Evolutionary conservation across 1,140 invertebrate species (phyloP).

Genomic region (Drosophila tropicalis): DNA sequence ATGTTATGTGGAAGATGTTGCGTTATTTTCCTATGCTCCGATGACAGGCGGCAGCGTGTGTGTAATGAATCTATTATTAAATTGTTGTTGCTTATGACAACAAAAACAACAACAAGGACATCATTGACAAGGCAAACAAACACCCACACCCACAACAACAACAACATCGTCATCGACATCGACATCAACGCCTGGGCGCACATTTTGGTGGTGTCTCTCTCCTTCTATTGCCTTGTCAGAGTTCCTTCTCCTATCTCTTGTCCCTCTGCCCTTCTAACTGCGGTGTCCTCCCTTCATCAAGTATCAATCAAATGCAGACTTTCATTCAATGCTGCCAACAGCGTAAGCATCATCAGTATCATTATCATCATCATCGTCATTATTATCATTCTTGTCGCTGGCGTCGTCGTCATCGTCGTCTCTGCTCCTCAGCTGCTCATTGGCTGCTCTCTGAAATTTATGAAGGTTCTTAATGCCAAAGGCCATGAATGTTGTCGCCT

Average conservation of each 20-base stretch:
- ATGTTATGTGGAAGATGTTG: slow-evolving; percentile 51
- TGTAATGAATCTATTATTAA: slow-evolving; percentile 81
- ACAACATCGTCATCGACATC: slow-evolving; percentile 41
- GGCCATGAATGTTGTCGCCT: slow-evolving; percentile 77
- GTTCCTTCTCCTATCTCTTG: neutral
- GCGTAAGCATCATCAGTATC: slow-evolving; percentile 16
- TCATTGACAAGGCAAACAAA: slow-evolving; percentile 43
- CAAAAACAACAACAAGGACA: slow-evolving; percentile 49
- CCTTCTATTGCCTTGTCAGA: neutral
- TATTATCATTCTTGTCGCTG: neutral
- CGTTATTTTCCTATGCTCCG: slow-evolving; percentile 53
- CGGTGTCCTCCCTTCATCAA: slow-evolving; percentile 47
- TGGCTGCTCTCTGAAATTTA: slow-evolving; percentile 71
- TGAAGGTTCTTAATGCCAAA: slow-evolving; percentile 77
- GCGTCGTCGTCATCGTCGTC: slow-evolving; percentile 11
- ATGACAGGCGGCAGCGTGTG: slow-evolving; percentile 33
- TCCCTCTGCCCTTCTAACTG: slow-evolving; percentile 11
- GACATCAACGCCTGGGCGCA: slow-evolving; percentile 54
- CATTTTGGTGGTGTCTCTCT: slow-evolving; percentile 29
- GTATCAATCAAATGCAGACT: slow-evolving; percentile 79
- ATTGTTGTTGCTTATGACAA: slow-evolving; percentile 72
- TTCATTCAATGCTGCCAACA: slow-evolving; percentile 28
- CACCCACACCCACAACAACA: slow-evolving; percentile 54
- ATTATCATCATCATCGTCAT: slow-evolving; percentile 15
- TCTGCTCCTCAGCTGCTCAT: slow-evolving; percentile 37